A percentile compares a stretch with the other conserved stretches of the same genome.
phyloP scores from a whole-genome alignment of 1,140 invertebrate species.

The Nephotettix cincticeps region DNA sequence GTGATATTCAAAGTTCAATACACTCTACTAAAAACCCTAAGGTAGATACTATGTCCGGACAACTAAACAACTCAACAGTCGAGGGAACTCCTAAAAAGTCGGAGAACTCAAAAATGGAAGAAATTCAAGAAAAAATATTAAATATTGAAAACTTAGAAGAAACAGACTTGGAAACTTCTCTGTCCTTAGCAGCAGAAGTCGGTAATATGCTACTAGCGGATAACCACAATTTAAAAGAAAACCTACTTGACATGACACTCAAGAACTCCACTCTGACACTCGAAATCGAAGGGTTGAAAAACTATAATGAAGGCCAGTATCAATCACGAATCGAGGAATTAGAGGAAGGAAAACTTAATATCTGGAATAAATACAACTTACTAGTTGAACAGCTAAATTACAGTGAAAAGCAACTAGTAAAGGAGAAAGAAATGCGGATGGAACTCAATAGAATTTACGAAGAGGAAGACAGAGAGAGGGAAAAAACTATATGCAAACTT shows the following conservation, averaged over 20 bases:
- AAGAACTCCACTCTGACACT: background rate
- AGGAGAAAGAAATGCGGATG: background rate
- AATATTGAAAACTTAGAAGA: too few relatives aligned
- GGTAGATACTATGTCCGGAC: too few relatives aligned
- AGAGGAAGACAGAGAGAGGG: too few relatives aligned
- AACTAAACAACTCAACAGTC: too few relatives aligned
- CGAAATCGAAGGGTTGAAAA: background rate
- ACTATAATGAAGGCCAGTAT: background rate
- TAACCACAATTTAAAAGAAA: background rate
- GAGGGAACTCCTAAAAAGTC: too few relatives aligned
- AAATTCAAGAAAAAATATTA: background rate
- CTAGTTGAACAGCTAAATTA: background rate
- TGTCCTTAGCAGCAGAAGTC: too few relatives aligned
- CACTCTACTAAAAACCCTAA: too few relatives aligned
- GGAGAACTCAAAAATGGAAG: too few relatives aligned
- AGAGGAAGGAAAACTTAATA: background rate
- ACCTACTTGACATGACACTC: too few relatives aligned
- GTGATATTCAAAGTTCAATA: too few relatives aligned
- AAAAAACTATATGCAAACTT: too few relatives aligned
- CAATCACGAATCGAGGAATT: background rate
- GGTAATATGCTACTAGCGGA: background rate
- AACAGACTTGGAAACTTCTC: background rate
- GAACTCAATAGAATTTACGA: too few relatives aligned
- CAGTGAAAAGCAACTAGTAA: background rate
- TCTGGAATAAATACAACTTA: background rate